A percentile compares a stretch with the other conserved stretches of the same genome.
These are phyloP conservation scores for Montipora cactus DNA, from an alignment of 64 coral and sea anemone species.

Conservation along the genomic window DNA sequence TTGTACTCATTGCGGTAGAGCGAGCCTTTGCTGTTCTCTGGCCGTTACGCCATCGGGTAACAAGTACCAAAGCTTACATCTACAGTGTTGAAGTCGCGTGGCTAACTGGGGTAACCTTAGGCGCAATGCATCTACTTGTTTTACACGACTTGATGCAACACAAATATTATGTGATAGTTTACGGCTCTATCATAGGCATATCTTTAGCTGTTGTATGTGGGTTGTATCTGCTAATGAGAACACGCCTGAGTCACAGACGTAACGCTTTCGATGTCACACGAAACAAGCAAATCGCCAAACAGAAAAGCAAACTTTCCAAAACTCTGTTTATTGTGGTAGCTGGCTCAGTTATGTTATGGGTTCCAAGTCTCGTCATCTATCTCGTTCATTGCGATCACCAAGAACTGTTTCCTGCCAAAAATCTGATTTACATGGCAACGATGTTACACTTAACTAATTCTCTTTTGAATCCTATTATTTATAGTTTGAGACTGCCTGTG, in stretches of 20 bases:
- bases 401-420: not conserved
- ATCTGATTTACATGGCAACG: not conserved
- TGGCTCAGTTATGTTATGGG: slow-evolving; percentile 1
- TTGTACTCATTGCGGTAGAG: not conserved
- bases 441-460: not conserved
- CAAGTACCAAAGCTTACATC: not conserved
- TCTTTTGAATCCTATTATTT: not conserved
- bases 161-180: not conserved
- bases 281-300: not conserved
- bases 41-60: not conserved
- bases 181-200: not conserved
- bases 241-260: not conserved
- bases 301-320: not conserved
- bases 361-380: not conserved
- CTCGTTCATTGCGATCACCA: not conserved
- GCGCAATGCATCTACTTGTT: not conserved
- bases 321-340: slow-evolving; percentile 25
- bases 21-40: not conserved
- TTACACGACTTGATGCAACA: not conserved
- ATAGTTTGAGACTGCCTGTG: not conserved
- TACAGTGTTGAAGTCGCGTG: not conserved
- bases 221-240: not conserved
- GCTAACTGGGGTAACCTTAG: not conserved
- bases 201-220: not conserved
- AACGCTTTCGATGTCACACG: not conserved